Evolutionary conservation across 1,140 invertebrate species (phyloP), one percentile per base, ranked within the genome.

Genomic region (Halictus rubicundus): DNA sequence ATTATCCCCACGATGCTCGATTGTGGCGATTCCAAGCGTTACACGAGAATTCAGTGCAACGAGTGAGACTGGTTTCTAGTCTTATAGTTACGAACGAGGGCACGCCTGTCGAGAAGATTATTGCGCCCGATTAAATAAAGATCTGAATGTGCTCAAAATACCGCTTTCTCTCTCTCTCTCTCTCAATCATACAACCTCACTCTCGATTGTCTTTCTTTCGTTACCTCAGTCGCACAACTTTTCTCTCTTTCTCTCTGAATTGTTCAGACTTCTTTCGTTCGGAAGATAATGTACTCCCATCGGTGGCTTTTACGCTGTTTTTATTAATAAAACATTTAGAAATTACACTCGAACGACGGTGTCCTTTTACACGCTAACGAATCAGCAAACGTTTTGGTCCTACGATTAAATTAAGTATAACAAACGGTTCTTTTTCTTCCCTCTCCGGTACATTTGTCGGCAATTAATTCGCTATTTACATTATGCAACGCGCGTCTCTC

Each of bases 271-370:
- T 52, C 2, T 16, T 21, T 21, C 14, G 16, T 19, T 14, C 10
- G 42, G 10, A 46, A 12, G 10, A 14, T 21, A 46, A 14, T 19
- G 14, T 14, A 52, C 49, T 52, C 16, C 2, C 32, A 46, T 64
- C 7, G 10, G 16, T 81, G 46, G 60, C 49, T 82, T 81, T 84
- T 69, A 85, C 65, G 65, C 72, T 65, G 39, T 80, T 89, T 89
- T 90, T 89, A 89, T 89, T 90, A 90, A 84, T 90, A 90, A 90
- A 90, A 90, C 89, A 89, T 88, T 90, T 89, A 90, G 89, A 90
- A 90, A 90, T 89, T 90, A 90, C 87, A 90, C 78, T 89, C 82
- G 85, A 85, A 89, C 83, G 82, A 85, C 82, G 73, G 81, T 88
- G 75, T 88, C 79, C 82, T 79, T 83, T 88, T 83, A n/a, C n/a